These are phyloP conservation scores for Marisa cornuarietis DNA, from an alignment of 1,140 invertebrate genomes.

Conservation along the genomic window DNA sequence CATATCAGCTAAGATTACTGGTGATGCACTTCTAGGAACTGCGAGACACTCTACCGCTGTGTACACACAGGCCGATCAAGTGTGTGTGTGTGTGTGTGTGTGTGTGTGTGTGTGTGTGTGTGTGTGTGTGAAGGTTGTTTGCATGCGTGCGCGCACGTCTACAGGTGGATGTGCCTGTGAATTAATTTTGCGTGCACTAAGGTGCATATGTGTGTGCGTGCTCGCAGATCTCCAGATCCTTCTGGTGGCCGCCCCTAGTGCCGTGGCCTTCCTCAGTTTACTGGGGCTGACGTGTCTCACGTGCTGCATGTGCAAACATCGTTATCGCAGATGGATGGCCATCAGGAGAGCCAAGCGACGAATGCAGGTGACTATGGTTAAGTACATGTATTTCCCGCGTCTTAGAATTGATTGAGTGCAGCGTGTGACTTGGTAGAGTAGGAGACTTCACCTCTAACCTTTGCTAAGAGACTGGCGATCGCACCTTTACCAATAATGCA, in stretches of 20 bases:
- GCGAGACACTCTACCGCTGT: not conserved
- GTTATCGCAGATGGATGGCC: not conserved
- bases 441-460: too few species aligned
- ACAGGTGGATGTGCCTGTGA: not conserved
- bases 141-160: not conserved
- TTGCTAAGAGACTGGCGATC: too few species aligned
- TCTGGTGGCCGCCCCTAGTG: not conserved
- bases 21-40: not conserved
- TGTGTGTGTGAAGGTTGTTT: too few species aligned
- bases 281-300: not conserved
- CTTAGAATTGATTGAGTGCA: too few species aligned
- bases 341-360: not conserved
- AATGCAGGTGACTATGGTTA: not conserved
- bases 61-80: not conserved
- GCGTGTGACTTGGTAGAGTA: too few species aligned
- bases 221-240: not conserved
- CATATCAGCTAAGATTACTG: not conserved
- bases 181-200: too few species aligned
- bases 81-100: not conserved
- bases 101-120: constrained; percentile 1
- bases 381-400: too few species aligned
- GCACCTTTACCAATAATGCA: too few species aligned
- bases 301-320: not conserved
- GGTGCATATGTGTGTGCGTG: not conserved
- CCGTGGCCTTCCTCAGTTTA: not conserved